Base-by-base conservation (phyloP, 1,140 invertebrate species). In the Musca vetustissima region DNA sequence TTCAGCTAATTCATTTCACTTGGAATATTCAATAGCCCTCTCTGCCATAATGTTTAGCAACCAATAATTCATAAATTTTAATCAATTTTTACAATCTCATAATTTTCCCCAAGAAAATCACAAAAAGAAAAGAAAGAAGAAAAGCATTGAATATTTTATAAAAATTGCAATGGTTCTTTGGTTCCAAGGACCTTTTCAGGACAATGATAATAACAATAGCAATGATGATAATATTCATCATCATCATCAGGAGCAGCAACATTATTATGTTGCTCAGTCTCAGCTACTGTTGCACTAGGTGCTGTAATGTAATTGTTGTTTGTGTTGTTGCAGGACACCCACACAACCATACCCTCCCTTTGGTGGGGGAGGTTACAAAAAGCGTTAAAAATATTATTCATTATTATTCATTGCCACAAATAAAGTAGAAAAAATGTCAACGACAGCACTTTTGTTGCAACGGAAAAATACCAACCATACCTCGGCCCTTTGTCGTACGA, bases 61-160 rank as follows among this genome's bases (percentile, higher is more conserved):
- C 36, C n/a, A 61, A 61, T 61, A 61, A 61, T 61, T 61, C 57
- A 61, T 61, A 61, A 61, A 43, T 61, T 61, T 61, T 61, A 61
- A 61, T 61, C 57, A 61, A 61, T 61, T 61, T 61, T 52, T 61
- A 8, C 57, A 61, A 61, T 61, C 57, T 61, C 19, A 17, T 7
- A n/a, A 19, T 61, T 61, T 36, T 61, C 17, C 6, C 22, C 25
- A 24, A 11, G 9, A 61, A 57, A 28, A 57, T 15, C 22, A 15
- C 11, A 28, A n/a, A 21, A 4, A 2, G 21, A 25, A 57, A 57
- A 15, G n/a, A 15, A 28, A 28, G 14, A 28, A n/a, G n/a, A 57
- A 15, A 57, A 57, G 28, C 28, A 57, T 17, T 7, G 21, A 52
- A 52, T 19, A 61, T 61, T 59, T 36, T 61, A 61, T 61, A 15